Conservation (phyloP, 2,888 invertebrate species). For the Metacarcinus magister region DNA sequence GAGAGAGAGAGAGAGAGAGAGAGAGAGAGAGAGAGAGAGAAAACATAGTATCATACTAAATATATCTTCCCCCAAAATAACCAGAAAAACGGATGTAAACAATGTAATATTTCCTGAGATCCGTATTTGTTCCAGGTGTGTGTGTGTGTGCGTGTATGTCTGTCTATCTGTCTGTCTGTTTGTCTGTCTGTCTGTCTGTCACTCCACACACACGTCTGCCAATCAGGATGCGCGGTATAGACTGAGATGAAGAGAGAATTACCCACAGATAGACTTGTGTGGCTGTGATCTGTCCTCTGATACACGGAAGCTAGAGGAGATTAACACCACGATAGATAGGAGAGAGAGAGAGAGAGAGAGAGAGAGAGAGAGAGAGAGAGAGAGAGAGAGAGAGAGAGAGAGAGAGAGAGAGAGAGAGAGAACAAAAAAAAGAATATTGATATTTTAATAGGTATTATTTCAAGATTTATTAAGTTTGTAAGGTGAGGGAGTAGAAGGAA, state of each 20-base stretch:
- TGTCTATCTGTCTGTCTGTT: background rate
- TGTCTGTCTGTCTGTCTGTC: background rate
- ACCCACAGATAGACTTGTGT: background rate
- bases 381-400: background rate
- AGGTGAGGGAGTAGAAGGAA: too few relatives aligned
- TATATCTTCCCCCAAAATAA: conserved; percentile 19
- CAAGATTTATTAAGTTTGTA: too few relatives aligned
- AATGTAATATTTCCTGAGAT: background rate
- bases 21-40: background rate
- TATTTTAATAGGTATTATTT: too few relatives aligned
- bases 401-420: background rate
- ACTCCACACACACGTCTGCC: background rate
- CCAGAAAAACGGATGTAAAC: conserved; percentile 27
- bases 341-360: too few relatives aligned
- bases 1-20: too few relatives aligned
- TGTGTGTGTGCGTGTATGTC: conserved; percentile 36
- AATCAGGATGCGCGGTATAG: background rate
- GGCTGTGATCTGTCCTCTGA: background rate
- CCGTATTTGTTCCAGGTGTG: background rate
- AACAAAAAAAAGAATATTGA: background rate
- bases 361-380: too few relatives aligned
- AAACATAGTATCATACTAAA: background rate
- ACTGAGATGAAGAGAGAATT: background rate
- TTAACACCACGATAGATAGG: background rate
- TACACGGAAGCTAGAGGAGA: background rate